phyloP scores from a whole-genome alignment of 2,113 vertebrate genomes.

The Zosterops pallidus region DNA sequence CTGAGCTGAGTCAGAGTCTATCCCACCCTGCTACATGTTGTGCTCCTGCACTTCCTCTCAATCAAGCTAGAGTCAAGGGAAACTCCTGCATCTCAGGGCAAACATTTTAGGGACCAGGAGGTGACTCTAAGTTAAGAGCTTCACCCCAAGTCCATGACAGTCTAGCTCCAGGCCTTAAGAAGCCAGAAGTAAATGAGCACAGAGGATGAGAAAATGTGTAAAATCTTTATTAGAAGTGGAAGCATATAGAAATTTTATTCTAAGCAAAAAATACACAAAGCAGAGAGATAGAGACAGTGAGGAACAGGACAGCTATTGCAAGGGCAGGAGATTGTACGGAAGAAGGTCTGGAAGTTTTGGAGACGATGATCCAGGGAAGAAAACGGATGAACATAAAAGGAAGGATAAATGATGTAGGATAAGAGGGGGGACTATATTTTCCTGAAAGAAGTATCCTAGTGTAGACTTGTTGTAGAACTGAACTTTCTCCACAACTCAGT shows the following conservation, averaged over 20 bases:
- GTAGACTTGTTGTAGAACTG: neutral
- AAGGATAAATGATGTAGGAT: neutral
- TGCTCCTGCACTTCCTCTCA: neutral
- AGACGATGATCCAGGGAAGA: neutral
- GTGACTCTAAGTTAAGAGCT: neutral
- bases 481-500: neutral
- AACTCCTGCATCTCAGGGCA: neutral
- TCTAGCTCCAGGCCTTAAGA: neutral
- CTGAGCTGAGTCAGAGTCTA: neutral
- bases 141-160: neutral
- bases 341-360: neutral
- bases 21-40: neutral
- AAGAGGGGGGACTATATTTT: neutral
- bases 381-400: neutral
- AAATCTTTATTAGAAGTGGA: neutral
- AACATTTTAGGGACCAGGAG: neutral
- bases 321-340: neutral
- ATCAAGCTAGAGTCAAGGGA: neutral
- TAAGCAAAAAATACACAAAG: neutral
- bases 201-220: neutral
- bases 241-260: neutral
- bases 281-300: neutral
- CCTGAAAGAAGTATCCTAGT: neutral
- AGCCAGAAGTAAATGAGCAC: neutral
- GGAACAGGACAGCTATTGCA: neutral